These are phyloP conservation scores for Borostomias antarcticus DNA, from an alignment of 2,797 vertebrate genomes.

Conservation along the genomic window DNA sequence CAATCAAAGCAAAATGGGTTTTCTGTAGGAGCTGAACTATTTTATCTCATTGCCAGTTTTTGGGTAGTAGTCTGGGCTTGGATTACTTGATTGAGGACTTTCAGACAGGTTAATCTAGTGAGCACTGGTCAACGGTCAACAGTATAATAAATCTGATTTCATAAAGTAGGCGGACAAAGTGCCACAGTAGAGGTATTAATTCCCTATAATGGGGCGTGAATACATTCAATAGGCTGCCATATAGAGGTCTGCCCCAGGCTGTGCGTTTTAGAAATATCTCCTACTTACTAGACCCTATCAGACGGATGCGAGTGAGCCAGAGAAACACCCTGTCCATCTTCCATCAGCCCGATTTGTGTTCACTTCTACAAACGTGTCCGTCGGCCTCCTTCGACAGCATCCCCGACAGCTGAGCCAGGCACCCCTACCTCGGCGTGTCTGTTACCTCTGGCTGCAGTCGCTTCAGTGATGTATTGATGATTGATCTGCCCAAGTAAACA, in stretches of 20 bases:
- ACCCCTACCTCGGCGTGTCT: neutral
- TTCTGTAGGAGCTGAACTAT: neutral
- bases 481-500: too few relatives aligned
- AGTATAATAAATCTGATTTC: neutral
- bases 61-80: slow-evolving; percentile 28
- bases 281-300: neutral
- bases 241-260: neutral
- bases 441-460: neutral
- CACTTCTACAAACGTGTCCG: neutral
- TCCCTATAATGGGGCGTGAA: slow-evolving; percentile 6
- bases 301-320: neutral
- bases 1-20: neutral
- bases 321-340: neutral
- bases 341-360: neutral
- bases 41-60: neutral
- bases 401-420: too few relatives aligned
- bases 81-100: slow-evolving; percentile 14
- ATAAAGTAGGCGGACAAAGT: slow-evolving; percentile 27
- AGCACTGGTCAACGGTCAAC: neutral
- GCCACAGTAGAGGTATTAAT: slow-evolving; percentile 31
- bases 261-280: neutral
- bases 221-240: neutral
- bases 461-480: too few relatives aligned
- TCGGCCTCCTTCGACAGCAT: neutral
- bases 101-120: neutral